Percentiles rank a stretch among this genome's conserved stretches.
Conservation (phyloP, 1,140 invertebrate genomes). For the Macrobrachium rosenbergii region DNA sequence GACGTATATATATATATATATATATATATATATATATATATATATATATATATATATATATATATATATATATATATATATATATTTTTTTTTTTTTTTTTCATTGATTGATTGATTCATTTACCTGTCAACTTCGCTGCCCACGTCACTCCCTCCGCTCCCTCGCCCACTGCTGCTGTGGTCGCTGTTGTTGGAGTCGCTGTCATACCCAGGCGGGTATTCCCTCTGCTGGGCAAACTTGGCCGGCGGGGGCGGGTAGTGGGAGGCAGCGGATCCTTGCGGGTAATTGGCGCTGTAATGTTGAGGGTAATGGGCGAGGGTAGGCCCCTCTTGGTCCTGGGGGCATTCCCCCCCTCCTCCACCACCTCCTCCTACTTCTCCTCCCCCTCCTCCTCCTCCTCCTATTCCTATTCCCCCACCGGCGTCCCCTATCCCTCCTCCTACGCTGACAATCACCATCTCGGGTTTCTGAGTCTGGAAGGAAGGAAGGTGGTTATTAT, state of each 20-base stretch:
- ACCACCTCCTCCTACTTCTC: not conserved
- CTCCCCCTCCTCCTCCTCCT: not conserved
- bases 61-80: too few species aligned
- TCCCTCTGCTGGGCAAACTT: slow-evolving; percentile 25
- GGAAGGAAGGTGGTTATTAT: not conserved
- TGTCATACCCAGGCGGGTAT: slow-evolving; percentile 41
- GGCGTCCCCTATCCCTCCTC: not conserved
- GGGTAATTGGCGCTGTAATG: not conserved
- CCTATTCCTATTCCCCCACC: not conserved
- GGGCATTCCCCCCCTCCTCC: not conserved
- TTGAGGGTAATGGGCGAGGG: slow-evolving; percentile 27
- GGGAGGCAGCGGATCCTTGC: too few species aligned
- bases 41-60: too few species aligned
- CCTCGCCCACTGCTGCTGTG: slow-evolving; percentile 56
- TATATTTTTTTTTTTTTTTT: too few species aligned
- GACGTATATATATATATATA: too few species aligned
- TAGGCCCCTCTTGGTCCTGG: not conserved
- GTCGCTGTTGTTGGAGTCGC: slow-evolving; percentile 54
- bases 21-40: too few species aligned
- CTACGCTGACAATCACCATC: slow-evolving; percentile 46
- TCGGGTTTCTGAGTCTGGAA: not conserved
- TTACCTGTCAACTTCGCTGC: slow-evolving; percentile 56
- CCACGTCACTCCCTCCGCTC: slow-evolving; percentile 50
- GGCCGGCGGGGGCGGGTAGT: too few species aligned
- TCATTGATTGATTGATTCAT: too few species aligned